Evolutionary conservation across 2,797 vertebrate species (phyloP).

Genomic region (Enteromius mattozi): DNA sequence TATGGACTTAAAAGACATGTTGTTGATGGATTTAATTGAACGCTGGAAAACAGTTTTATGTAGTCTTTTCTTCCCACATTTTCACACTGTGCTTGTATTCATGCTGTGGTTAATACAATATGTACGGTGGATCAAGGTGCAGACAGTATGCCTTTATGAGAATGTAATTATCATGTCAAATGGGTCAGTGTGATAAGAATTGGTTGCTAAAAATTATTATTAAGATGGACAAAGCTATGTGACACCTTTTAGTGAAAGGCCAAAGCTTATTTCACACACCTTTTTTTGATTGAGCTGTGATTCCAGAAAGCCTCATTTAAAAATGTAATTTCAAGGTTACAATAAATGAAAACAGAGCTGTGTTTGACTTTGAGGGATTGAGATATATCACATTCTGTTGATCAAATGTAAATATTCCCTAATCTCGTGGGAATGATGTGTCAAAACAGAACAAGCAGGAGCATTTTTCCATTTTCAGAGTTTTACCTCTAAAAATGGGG

Average conservation of each 20-base stretch:
- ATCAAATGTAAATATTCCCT: neutral
- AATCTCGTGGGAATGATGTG: neutral
- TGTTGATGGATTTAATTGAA: constrained; percentile 18
- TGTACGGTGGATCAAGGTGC: constrained; percentile 27
- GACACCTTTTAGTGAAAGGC: neutral
- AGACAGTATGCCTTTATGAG: constrained; percentile 9
- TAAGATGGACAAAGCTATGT: neutral
- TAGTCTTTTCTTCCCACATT: neutral
- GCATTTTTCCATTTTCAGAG: neutral
- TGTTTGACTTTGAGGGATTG: neutral
- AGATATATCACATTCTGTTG: neutral
- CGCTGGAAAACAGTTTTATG: constrained; percentile 18
- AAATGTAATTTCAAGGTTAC: constrained; percentile 17
- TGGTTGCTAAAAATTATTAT: constrained; percentile 14
- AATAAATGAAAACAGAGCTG: neutral
- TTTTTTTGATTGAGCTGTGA: neutral
- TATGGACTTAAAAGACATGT: constrained; percentile 24
- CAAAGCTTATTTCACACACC: neutral
- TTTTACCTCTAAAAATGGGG: neutral
- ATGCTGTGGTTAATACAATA: constrained; percentile 34
- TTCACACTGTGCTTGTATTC: constrained; percentile 14
- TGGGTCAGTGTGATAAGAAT: constrained; percentile 2
- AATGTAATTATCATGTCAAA: constrained; percentile 1
- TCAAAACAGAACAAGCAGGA: neutral
- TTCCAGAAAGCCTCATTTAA: neutral